Evolutionary conservation across 1,140 invertebrate species (phyloP), one percentile per base, ranked within the genome.

Genomic region (Neomicropteryx cornuta): DNA sequence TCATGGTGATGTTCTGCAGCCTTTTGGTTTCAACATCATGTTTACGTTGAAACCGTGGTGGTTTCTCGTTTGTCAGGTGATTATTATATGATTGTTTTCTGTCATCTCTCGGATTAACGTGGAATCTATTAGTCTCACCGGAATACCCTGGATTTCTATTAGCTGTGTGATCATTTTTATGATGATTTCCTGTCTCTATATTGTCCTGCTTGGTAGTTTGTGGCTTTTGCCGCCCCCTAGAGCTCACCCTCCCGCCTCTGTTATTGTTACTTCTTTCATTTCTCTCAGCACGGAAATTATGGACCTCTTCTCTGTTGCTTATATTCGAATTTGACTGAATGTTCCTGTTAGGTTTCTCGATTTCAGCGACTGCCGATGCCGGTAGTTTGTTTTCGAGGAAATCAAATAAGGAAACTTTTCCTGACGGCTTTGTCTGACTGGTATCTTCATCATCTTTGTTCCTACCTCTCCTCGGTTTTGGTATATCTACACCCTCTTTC

Each of bases 311-410:
- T 20, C 46, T 36, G 14, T 35, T 33, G 19, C 44, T 44, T 27
- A 38, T 45, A 24, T 41, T 43, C 38, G 44, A 47, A 14, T 43
- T 45, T 13, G 42, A 36, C 18, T 44, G 46, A n/a, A n/a, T n/a
- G 28, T 35, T 34, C 3, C 45, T 43, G 19, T 38, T 42, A 17
- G 38, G 41, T 21, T 41, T 50, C 28, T 68, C 62, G 30, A 54
- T 61, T 36, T 67, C 64, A 39, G 61, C 55, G 18, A 76, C 70
- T 39, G 75, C 65, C 31, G n/a, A n/a, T n/a, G n/a, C n/a, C n/a
- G 81, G 81, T 17, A 91, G 63, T 66, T 87, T 87, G 47, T 84
- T 79, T 55, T 87, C 84, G 3, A 92, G 66, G 54, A 89, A 93
- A 58, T 88, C 86, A 65, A 91, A 91, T 2, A 92, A 60, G 1